These are phyloP conservation scores for Patella vulgata DNA, from an alignment of 1,140 invertebrate species.

Conservation along the genomic window DNA sequence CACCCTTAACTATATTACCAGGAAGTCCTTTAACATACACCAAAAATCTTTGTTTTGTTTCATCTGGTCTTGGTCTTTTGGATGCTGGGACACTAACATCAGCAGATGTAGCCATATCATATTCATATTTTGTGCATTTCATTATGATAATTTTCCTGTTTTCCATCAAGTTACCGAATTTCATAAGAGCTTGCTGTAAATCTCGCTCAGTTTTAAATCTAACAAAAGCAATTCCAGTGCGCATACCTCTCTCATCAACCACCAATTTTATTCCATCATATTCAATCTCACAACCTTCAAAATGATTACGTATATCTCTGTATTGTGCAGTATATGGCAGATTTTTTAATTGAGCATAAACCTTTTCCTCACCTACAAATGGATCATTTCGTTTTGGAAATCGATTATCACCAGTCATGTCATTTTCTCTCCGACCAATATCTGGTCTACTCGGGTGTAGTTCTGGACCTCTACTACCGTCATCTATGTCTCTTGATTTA, in stretches of 20 bases:
- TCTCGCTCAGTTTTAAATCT: slow-evolving; percentile 80
- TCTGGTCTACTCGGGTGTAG: too few relatives aligned
- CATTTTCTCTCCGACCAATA: too few relatives aligned
- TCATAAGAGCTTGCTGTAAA: slow-evolving; percentile 76
- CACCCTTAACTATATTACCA: slow-evolving; percentile 27
- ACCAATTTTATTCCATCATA: slow-evolving; percentile 87
- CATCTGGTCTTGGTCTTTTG: neutral
- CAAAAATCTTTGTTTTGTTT: neutral
- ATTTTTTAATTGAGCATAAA: slow-evolving; percentile 41
- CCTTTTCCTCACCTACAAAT: too few relatives aligned
- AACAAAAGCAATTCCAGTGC: slow-evolving; percentile 86
- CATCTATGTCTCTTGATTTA: too few relatives aligned
- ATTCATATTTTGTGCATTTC: slow-evolving; percentile 21
- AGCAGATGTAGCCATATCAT: too few relatives aligned
- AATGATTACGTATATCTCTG: slow-evolving; percentile 82
- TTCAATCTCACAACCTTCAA: slow-evolving; percentile 80
- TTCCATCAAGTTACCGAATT: slow-evolving; percentile 55
- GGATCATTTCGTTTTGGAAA: too few relatives aligned
- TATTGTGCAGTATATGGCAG: slow-evolving; percentile 51
- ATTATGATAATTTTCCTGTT: slow-evolving; percentile 21
- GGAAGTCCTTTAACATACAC: slow-evolving; percentile 42
- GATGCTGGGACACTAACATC: neutral
- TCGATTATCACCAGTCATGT: too few relatives aligned
- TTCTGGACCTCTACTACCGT: too few relatives aligned
- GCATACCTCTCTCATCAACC: slow-evolving; percentile 80